Base-by-base conservation (phyloP, 2,797 vertebrate genomes). In the Aphelocoma californica region DNA sequence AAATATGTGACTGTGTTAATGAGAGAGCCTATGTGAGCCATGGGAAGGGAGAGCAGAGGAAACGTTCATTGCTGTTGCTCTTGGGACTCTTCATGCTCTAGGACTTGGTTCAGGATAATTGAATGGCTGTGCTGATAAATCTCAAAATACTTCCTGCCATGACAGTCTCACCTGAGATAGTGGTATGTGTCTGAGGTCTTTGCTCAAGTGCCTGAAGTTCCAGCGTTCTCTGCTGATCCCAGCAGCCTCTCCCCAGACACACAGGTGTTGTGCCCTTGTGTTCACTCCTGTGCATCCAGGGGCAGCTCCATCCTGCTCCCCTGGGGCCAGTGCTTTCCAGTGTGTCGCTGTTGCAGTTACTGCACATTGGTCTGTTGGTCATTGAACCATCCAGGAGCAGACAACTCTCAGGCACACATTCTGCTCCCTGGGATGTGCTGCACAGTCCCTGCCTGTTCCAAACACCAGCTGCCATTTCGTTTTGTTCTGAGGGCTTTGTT, bases 221-320 rank as follows among this genome's bases (percentile, higher is more conserved):
- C 8, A 3, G 5, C 42, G 34, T 17, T 75, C 40, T 23, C 45
- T 56, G 44, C 13, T 32, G 21, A 19, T 21, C 25, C 28, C n/a
- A 28, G 66, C 31, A 44, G 20, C 24, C 44, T 78, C 48, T n/a
- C 6, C 7, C 9, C 48, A 2, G 7, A 2, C 44, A 47, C 7
- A 5, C 1, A 8, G 51, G 0, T 9, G 10, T 18, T 0, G 0
- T 36, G 15, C 10, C 14, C 23, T 47, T 25, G 36, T 2, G 0
- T 31, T 71, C 72, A 28, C 4, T 0, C 38, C 47, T 0, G 1
- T 12, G 28, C 40, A 2, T 42, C 24, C 26, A 32, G 32, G 47
- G 47, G n/a, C 62, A 28, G 2, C 53, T 45, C 29, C n/a, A 1
- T 6, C 16, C 32, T 3, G 8, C 77, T 72, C 1, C 2, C 28